Base-by-base conservation (phyloP, 2,797 vertebrate genomes). In the Lophius americanus region DNA sequence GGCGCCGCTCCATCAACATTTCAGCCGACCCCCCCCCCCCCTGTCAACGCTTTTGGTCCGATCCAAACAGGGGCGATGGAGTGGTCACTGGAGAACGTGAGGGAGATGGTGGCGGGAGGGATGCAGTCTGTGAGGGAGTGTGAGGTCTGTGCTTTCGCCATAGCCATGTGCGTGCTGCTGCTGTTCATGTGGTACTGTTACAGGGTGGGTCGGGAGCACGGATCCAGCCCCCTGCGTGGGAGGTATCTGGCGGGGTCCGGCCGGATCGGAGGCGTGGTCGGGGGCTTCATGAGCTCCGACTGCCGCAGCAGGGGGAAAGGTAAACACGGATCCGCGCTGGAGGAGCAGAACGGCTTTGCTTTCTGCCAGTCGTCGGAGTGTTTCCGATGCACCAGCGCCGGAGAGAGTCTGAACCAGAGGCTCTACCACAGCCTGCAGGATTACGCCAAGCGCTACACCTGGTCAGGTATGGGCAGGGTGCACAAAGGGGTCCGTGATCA, bases 141-240 rank as follows among this genome's bases (percentile, higher is more conserved):
- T 1, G 95, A 99, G 84, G 77, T 93, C 78, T 91, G 92, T 0
- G 97, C 96, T 0, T 83, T 96, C 0, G 92, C 91, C 36, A 94
- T 95, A 0, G 95, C 94, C 47, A 92, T 94, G 81, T 95, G 96
- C 86, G 92, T 98, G 59, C 88, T 96, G 64, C 81, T 97, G 70
- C 93, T 99, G 9, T 98, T 99, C 0, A 85, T 97, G 79, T 99
- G 98, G 98, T 99, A 99, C 83, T 99, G 97, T 68, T 98, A 99
- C 87, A 94, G 96, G 33, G 95, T 99, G 65, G 98, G 98, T 72
- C 91, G 96, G 1, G 97, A 99, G 89, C 97, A 97, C 60, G 78
- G 89, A 46, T 73, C 90, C 58, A 90, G 88, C 79, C 89, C 91
- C 0, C 70, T 94, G 75, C 91, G 86, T 1, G 89, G 91, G 32